phyloP scores from a whole-genome alignment of 2,113 vertebrate species.

The Saiga tatarica region DNA sequence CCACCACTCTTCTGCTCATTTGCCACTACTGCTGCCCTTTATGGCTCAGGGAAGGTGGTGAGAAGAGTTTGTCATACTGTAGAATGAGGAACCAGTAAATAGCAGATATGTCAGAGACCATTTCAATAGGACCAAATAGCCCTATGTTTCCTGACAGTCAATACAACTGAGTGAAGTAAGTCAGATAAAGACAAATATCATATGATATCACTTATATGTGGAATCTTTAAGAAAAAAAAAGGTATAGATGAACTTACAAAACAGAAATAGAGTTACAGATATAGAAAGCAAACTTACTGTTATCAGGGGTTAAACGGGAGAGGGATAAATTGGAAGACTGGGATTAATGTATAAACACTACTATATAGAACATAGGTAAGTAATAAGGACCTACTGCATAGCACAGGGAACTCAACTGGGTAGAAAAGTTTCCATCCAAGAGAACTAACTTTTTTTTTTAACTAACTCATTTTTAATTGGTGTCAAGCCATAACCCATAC shows the following conservation, averaged over 20 bases:
- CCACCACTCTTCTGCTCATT: rapidly evolving
- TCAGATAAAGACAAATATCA: background rate
- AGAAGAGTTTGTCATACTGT: background rate
- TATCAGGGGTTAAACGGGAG: background rate
- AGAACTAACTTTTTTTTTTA: background rate
- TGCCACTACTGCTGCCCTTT: background rate
- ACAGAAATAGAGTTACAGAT: background rate
- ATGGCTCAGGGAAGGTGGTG: too few species aligned
- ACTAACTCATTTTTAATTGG: background rate
- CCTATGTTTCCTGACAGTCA: background rate
- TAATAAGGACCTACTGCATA: background rate
- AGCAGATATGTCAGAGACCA: background rate
- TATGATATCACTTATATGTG: background rate
- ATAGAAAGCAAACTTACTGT: background rate
- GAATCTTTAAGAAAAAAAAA: background rate
- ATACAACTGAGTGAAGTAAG: background rate
- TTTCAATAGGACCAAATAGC: background rate
- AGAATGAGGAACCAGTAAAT: background rate
- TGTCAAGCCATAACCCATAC: background rate
- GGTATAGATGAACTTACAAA: background rate
- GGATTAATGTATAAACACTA: background rate
- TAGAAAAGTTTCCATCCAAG: background rate
- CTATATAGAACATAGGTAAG: background rate
- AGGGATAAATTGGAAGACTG: background rate
- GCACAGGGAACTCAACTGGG: background rate